A percentile compares a stretch with the other conserved stretches of the same genome.
These are phyloP conservation scores for Leucania comma DNA, from an alignment of 2,888 invertebrate species.

Conservation along the genomic window DNA sequence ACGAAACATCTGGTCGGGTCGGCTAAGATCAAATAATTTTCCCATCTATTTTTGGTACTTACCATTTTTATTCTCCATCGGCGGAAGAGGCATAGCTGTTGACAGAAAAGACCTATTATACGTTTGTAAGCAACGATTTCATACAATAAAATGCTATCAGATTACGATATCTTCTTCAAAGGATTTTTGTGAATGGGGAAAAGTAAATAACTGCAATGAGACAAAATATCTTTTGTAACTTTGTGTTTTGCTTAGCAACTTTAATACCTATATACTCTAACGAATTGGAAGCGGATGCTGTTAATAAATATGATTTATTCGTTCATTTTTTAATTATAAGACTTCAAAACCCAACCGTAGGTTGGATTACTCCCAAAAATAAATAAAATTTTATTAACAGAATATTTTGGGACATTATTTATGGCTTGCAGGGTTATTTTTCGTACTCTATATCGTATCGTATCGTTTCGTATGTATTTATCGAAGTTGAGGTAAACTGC, in stretches of 20 bases:
- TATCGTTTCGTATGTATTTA: no score
- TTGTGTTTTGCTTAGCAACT: conserved; percentile 5
- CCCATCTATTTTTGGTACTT: conserved; percentile 44
- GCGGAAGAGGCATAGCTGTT: conserved; percentile 85
- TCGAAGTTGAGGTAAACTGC: no score
- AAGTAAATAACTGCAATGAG: conserved; percentile 27
- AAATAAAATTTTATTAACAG: no score
- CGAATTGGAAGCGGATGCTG: not conserved
- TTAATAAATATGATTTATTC: not conserved
- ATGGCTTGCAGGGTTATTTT: no score
- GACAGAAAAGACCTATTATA: conserved; percentile 51
- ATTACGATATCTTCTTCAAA: conserved; percentile 36
- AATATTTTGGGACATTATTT: no score
- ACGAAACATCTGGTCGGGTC: not conserved
- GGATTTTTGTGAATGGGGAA: conserved; percentile 34
- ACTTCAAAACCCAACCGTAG: no score
- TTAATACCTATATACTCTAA: not conserved
- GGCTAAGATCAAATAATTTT: not conserved
- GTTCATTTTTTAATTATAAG: no score
- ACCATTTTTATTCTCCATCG: conserved; percentile 87
- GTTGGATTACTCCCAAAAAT: no score
- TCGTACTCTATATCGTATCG: no score
- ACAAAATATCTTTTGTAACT: conserved; percentile 26
- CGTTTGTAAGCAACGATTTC: conserved; percentile 33
- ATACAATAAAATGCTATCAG: conserved; percentile 24